Conservation (phyloP, 2,113 vertebrate genomes). For the Toxotes jaculatrix region DNA sequence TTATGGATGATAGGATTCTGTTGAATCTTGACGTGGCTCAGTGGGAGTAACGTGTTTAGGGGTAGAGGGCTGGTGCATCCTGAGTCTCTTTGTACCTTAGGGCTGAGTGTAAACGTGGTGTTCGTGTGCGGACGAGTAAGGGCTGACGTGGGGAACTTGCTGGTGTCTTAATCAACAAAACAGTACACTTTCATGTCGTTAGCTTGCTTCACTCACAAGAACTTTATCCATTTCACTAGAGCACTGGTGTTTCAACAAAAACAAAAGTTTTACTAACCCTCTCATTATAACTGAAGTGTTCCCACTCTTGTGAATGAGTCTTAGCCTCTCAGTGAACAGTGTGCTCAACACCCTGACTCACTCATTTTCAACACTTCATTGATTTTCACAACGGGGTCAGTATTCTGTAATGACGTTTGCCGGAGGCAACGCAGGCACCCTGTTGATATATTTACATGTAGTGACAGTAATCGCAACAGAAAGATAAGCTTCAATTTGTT, state of each 20-base stretch:
- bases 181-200: too few species aligned
- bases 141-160: too few species aligned
- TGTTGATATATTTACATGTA: not conserved
- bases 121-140: too few species aligned
- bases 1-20: too few species aligned
- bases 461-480: not conserved
- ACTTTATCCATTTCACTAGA: not conserved
- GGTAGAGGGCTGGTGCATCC: too few species aligned
- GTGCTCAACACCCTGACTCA: conserved; percentile 17
- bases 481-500: conserved; percentile 6
- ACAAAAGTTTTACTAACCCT: not conserved
- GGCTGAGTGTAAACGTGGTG: too few species aligned
- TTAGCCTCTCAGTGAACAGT: not conserved
- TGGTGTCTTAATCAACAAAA: not conserved
- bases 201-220: too few species aligned
- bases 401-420: not conserved
- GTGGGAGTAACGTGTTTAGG: too few species aligned
- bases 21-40: too few species aligned
- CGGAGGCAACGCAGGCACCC: not conserved
- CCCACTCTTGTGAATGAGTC: not conserved
- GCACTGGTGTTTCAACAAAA: not conserved
- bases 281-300: not conserved
- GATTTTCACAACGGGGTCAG: conserved; percentile 30
- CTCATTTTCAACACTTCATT: not conserved
- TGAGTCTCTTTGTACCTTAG: too few species aligned